Conservation (phyloP, 1,140 invertebrate species). For the Hylaeus anthracinus region DNA sequence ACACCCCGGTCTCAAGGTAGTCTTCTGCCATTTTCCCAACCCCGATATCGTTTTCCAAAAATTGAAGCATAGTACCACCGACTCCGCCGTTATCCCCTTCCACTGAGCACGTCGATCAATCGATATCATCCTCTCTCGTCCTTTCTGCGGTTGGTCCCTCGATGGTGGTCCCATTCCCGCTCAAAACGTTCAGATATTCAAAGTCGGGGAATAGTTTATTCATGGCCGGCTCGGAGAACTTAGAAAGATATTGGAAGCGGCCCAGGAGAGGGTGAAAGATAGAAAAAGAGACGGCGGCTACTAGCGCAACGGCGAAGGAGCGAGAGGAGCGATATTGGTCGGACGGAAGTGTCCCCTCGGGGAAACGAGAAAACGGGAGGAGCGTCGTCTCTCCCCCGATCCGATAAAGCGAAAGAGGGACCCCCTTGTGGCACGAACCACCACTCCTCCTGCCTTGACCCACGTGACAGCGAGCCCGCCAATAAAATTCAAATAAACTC, state of each 20-base stretch:
- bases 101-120: conserved; percentile 63
- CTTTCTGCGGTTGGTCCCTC: conserved; percentile 70
- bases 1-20: background rate
- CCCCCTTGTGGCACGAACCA: conserved; percentile 65
- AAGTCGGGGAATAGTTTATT: conserved; percentile 81
- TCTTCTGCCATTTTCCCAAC: background rate
- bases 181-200: conserved; percentile 79
- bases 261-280: conserved; percentile 65
- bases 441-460: conserved; percentile 63
- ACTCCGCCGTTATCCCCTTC: conserved; percentile 17
- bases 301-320: conserved; percentile 14
- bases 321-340: conserved; percentile 77
- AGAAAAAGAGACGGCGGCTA: conserved; percentile 36
- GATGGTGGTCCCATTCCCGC: conserved; percentile 73
- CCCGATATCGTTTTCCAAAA: conserved; percentile 51
- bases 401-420: conserved; percentile 77
- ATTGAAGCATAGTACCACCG: conserved; percentile 55
- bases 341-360: conserved; percentile 81
- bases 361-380: conserved; percentile 76
- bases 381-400: conserved; percentile 73
- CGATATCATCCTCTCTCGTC: conserved; percentile 65
- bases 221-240: conserved; percentile 79
- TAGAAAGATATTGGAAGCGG: conserved; percentile 81
- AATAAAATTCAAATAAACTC: conserved; percentile 82
- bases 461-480: conserved; percentile 76